Base-by-base conservation (phyloP, 2,888 invertebrate genomes). In the Ceratothoa steindachneri region DNA sequence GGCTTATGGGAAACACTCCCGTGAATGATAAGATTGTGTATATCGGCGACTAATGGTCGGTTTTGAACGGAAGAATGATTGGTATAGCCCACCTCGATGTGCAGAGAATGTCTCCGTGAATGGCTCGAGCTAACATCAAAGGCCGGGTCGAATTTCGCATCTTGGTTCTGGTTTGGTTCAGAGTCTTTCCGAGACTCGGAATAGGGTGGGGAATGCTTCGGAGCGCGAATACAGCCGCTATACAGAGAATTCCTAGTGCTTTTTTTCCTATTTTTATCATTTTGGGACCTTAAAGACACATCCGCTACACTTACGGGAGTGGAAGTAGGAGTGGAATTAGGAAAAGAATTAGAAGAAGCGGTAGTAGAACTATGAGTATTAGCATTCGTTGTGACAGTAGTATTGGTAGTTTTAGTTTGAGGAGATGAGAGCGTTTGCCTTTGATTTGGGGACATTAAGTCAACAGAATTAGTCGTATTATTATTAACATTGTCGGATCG, bases 401-500 rank as follows among this genome's bases (percentile, higher is more conserved):
- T 9, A 41, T 41, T 41, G 15, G 15, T 15, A 41, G 41, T 41
- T 5, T 41, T 41, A 41, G 41, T 41, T 41, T 41, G 7, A 41
- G 41, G 5, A 15, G 41, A 41, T 9, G 74, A 65, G 41, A 29
- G 52, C 67, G 68, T 75, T 72, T 75, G 66, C 69, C 67, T 55
- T 66, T 30, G 53, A 55, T 51, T 64, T 30, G 71, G 30, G 64
- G 75, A 66, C 69, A 75, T 75, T 75, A 75, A 69, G 71, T 72
- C 72, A 64, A 66, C 55, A 53, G 75, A 30, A 66, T 72, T 75
- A 69, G 72, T 69, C 65, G 75, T 75, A 69, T 75, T 75, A 75
- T 75, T 75, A 67, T 75, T 75, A 69, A 69, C 75, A 71, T 30
- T 75, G 75, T 75, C 75, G 31, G 72, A 71, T 53, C 72, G 72